These are phyloP conservation scores for Chaetophractus vellerosus DNA, from an alignment of 2,797 vertebrate species.

Conservation along the genomic window DNA sequence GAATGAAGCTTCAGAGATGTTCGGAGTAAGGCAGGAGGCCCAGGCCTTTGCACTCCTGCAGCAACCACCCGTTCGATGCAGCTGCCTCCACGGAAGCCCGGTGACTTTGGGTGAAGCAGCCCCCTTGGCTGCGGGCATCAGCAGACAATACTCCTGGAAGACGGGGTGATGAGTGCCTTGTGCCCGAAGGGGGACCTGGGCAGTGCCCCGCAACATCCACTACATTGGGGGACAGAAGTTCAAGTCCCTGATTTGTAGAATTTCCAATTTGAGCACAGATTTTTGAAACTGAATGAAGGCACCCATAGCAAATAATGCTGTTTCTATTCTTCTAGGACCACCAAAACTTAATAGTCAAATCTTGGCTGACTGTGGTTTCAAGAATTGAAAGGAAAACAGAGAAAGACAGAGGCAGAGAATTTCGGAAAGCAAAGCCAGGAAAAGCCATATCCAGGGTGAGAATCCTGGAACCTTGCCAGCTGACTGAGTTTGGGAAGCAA, in stretches of 20 bases:
- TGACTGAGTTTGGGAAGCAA: neutral
- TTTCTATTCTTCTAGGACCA: neutral
- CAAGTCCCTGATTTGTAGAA: neutral
- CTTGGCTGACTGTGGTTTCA: neutral
- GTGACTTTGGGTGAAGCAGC: neutral
- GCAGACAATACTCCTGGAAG: neutral
- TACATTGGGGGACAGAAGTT: neutral
- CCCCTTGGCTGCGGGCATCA: no score
- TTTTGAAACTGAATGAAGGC: neutral
- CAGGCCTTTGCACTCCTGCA: neutral
- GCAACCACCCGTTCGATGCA: no score
- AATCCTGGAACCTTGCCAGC: neutral
- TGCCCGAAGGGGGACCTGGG: neutral
- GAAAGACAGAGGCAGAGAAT: neutral
- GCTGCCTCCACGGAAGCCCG: neutral
- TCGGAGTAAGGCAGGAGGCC: neutral
- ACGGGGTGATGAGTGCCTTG: neutral
- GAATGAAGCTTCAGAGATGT: neutral
- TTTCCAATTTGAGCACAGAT: neutral
- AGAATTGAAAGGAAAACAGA: neutral
- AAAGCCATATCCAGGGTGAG: neutral
- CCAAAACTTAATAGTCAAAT: neutral
- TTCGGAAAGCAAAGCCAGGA: neutral
- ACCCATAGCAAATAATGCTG: neutral
- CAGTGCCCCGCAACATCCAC: neutral